Evolutionary conservation across 2,797 vertebrate genomes (phyloP).

Genomic region (Syngnathus rostellatus): DNA sequence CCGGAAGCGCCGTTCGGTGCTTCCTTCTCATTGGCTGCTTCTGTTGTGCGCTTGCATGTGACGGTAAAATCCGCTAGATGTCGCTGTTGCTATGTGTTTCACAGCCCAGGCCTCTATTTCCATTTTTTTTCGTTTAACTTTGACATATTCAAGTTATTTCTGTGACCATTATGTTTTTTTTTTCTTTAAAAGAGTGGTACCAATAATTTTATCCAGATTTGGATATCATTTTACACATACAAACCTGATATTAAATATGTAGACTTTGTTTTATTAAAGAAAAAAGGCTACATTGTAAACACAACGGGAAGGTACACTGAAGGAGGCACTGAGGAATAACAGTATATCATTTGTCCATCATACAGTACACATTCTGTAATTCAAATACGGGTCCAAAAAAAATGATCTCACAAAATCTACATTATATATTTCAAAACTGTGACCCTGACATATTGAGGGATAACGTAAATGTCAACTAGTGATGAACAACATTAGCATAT

Average conservation of each 20-base stretch:
- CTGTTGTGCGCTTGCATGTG: background rate
- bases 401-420: conserved; percentile 26
- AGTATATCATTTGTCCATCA: conserved; percentile 22
- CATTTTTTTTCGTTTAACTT: too few species aligned
- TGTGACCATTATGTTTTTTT: too few species aligned
- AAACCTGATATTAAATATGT: background rate
- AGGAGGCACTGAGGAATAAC: conserved; percentile 36
- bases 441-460: conserved; percentile 28
- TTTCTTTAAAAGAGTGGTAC: too few species aligned
- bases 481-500: conserved; percentile 27
- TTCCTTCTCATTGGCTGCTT: conserved; percentile 37
- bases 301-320: conserved; percentile 40
- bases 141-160: too few species aligned
- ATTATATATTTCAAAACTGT: conserved; percentile 21
- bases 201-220: too few species aligned
- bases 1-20: conserved; percentile 49
- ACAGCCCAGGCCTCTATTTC: background rate
- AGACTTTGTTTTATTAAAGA: conserved; percentile 50
- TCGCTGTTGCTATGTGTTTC: conserved; percentile 6
- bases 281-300: conserved; percentile 35
- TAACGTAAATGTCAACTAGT: conserved; percentile 28
- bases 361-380: conserved; percentile 24
- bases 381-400: conserved; percentile 24
- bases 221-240: background rate
- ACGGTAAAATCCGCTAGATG: conserved; percentile 14